Conservation (phyloP, 2,797 vertebrate species). For the Coregonus ussuriensis region DNA sequence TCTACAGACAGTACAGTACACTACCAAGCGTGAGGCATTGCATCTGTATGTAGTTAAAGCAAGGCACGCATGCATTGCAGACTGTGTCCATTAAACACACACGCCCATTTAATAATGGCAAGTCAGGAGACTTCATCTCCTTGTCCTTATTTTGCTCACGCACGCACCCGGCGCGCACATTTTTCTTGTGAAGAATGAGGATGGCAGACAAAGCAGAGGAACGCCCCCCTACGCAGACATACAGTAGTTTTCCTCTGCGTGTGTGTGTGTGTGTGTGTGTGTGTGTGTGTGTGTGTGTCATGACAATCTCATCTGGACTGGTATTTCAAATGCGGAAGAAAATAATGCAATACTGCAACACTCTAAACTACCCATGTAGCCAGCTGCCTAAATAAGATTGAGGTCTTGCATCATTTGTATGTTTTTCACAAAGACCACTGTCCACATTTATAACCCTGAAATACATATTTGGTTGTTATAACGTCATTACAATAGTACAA, state of each 20-base stretch:
- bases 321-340: not conserved
- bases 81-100: not conserved
- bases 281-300: not conserved
- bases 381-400: not conserved
- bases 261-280: conserved; percentile 2
- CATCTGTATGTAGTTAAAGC: not conserved
- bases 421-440: not conserved
- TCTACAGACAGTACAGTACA: not conserved
- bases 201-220: conserved; percentile 1
- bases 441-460: not conserved
- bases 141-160: not conserved
- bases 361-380: not conserved
- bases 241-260: not conserved
- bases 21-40: not conserved
- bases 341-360: not conserved
- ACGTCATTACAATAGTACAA: not conserved
- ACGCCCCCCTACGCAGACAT: not conserved
- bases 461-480: not conserved
- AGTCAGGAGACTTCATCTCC: not conserved
- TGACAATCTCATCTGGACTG: not conserved
- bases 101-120: not conserved
- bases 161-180: not conserved
- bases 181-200: not conserved
- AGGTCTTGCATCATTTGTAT: not conserved
- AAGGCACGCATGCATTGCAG: not conserved